These are phyloP conservation scores for Papilio aristodemus DNA, from an alignment of 1,140 invertebrate species.

Conservation along the genomic window DNA sequence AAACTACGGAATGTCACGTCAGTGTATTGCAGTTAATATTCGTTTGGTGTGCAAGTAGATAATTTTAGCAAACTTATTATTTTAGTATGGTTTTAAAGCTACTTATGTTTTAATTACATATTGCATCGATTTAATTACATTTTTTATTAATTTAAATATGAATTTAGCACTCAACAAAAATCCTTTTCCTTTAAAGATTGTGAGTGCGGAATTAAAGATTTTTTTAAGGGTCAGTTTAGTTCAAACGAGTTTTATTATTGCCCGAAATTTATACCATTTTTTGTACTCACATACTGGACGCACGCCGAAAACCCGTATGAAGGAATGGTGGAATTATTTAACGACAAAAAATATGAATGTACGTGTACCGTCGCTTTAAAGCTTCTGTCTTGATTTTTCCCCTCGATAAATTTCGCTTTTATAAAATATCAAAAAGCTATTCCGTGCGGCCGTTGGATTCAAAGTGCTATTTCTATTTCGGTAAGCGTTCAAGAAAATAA, in stretches of 20 bases:
- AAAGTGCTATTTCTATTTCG: constrained; percentile 21
- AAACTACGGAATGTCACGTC: no score
- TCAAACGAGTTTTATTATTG: constrained; percentile 10
- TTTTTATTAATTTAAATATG: no score
- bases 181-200: background rate
- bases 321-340: background rate
- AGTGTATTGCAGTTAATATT: no score
- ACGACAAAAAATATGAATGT: constrained; percentile 1
- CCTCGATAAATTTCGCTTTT: constrained; percentile 7
- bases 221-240: constrained; percentile 5
- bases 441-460: constrained; percentile 15
- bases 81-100: no score
- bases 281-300: constrained; percentile 11
- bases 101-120: no score
- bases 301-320: background rate
- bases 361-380: background rate
- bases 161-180: background rate
- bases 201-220: background rate
- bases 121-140: no score
- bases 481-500: constrained; percentile 30
- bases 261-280: constrained; percentile 8
- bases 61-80: no score
- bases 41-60: no score
- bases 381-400: constrained; percentile 2
- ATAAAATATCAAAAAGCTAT: constrained; percentile 22